Evolutionary conservation across 2,113 vertebrate genomes (phyloP).

Genomic region (Python bivittatus): DNA sequence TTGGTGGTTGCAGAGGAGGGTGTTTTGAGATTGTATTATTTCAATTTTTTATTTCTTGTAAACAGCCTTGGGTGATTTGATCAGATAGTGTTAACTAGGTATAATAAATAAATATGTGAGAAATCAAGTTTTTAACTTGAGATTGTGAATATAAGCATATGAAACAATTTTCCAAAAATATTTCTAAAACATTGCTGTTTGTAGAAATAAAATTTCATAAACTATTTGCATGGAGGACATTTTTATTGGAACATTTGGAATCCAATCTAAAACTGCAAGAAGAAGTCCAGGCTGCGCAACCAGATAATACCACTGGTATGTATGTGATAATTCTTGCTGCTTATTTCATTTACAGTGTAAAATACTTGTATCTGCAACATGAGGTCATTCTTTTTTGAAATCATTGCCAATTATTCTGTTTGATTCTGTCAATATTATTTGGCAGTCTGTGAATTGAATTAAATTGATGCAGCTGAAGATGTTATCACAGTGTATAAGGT

Average conservation of each 20-base stretch:
- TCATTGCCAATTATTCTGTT: background rate
- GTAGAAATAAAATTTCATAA: background rate
- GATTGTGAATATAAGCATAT: background rate
- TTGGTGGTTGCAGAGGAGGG: background rate
- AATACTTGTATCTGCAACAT: background rate
- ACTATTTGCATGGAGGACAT: background rate
- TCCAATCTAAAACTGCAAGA: conserved; percentile 8
- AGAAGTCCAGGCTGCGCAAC: background rate
- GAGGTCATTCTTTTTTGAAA: background rate
- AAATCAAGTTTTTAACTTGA: background rate
- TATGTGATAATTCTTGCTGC: background rate
- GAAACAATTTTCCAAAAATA: background rate
- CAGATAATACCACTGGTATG: background rate
- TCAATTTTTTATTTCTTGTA: background rate
- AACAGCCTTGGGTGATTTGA: background rate
- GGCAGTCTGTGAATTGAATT: background rate
- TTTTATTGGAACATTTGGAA: conserved; percentile 17
- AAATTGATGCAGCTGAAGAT: background rate
- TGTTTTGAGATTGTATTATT: background rate
- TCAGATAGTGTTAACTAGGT: background rate
- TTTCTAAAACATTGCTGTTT: background rate
- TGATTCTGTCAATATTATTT: background rate
- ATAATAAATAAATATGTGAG: background rate
- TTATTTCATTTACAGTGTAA: background rate
- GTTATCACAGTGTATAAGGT: background rate